Percentiles rank a stretch among this genome's conserved stretches.
Evolutionary conservation across 37 sponge, comb jelly and placozoan species (phyloP).

Genomic region (Halichondria panicea): DNA sequence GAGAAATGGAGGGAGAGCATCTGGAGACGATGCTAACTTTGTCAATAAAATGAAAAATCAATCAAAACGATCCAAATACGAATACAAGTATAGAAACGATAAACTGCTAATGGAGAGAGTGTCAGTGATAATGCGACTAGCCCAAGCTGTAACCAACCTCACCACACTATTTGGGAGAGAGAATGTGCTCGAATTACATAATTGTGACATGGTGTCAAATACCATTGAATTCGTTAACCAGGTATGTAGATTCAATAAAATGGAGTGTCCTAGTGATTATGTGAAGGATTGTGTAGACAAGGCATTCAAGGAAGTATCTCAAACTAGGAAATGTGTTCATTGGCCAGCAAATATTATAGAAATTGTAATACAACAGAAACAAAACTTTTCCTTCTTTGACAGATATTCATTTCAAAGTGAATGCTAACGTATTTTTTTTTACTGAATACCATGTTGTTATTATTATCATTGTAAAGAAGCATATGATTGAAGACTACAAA

Average conservation of each 20-base stretch:
- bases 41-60: too few relatives aligned
- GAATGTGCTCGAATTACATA: conserved; percentile 24
- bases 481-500: too few relatives aligned
- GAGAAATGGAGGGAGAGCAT: too few relatives aligned
- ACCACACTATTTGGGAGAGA: conserved; percentile 3
- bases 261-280: conserved; percentile 13
- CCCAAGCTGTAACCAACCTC: neutral
- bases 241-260: conserved; percentile 2
- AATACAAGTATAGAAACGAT: neutral
- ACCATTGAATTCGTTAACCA: neutral
- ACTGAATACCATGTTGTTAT: too few relatives aligned
- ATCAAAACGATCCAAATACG: neutral
- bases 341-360: conserved; percentile 17
- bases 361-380: conserved; percentile 1
- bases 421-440: too few relatives aligned
- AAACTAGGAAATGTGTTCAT: conserved; percentile 10
- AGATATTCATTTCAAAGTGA: conserved; percentile 13
- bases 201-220: neutral
- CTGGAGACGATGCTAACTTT: too few relatives aligned
- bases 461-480: too few relatives aligned
- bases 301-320: conserved; percentile 7
- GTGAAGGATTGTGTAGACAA: conserved; percentile 12
- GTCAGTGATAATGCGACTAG: neutral
- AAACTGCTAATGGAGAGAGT: neutral
- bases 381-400: conserved; percentile 7